Evolutionary conservation across 2,113 vertebrate species (phyloP).

Genomic region (Shinisaurus crocodilurus): DNA sequence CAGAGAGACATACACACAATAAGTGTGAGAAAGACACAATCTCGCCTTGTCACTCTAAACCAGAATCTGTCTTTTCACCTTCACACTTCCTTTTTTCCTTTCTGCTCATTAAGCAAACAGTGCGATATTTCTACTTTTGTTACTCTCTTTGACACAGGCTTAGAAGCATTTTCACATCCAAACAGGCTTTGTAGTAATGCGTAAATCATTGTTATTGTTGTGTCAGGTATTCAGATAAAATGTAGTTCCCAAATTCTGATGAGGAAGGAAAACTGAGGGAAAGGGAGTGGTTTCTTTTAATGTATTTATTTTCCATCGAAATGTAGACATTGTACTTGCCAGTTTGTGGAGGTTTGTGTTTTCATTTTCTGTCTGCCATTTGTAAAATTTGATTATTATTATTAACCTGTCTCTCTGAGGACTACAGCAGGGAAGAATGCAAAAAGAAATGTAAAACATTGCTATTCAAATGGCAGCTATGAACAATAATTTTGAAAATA

Average conservation of each 20-base stretch:
- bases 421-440: conserved; percentile 35
- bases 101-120: conserved; percentile 76
- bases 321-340: neutral
- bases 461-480: neutral
- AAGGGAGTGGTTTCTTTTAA: neutral
- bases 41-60: conserved; percentile 71
- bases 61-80: conserved; percentile 71
- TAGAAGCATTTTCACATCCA: conserved; percentile 36
- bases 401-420: conserved; percentile 18
- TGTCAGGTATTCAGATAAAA: conserved; percentile 60
- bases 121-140: conserved; percentile 64
- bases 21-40: conserved; percentile 62
- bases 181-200: conserved; percentile 36
- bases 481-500: neutral
- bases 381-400: neutral
- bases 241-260: conserved; percentile 12
- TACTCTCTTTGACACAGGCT: conserved; percentile 55
- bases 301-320: conserved; percentile 47
- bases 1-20: neutral
- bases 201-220: conserved; percentile 47
- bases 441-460: neutral
- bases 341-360: conserved; percentile 3
- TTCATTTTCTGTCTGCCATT: neutral
- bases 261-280: neutral
- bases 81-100: conserved; percentile 62